Evolutionary conservation across 2,888 invertebrate species (phyloP), one percentile per base, ranked within the genome.

Genomic region (Nycteola revayana): DNA sequence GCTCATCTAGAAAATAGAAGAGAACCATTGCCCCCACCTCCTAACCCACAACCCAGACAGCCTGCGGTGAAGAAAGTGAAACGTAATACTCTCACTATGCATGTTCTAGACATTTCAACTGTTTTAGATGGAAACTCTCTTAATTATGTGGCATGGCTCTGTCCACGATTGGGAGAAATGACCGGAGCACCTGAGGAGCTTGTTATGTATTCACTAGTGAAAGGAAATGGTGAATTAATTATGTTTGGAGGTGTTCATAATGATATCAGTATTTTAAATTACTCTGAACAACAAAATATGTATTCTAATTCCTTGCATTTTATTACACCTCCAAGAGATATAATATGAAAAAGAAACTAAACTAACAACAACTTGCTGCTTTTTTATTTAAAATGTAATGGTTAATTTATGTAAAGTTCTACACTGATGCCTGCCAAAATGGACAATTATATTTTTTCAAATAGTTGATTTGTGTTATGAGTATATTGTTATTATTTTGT

Each of bases 161-260:
- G 92, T 42, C 90, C 92, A 49, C 93, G 94, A 57, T 90, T 92
- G 43, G 92, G 91, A 9, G 91, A 93, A 61, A 90, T 92, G 53
- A 86, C 82, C 37, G 93, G 93, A 25, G 93, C 93, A 14, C 97
- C 98, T 0, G 96, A 97, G 69, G 96, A 98, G 69, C 92, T 96
- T 28, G 95, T 98, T 50, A 91, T 98, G 62, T 98, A 98, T 72
- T 94, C 96, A 18, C 90, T 98, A 57, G 94, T 97, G 3, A 92
- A 94, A 48, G 98, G 97, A 7, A 94, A 96, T 68, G 96, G 96
- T 7, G 98, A 98, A 87, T 81, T 98, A 14, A 94, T 98, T 32
- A 94, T 98, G 91, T 98, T 98, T 87, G 98, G 98, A n/a, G 98
- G 98, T 37, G 96, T 98, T 50, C 93, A 94, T 60, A 96, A 95